Conservation (phyloP, 2,888 invertebrate species). For the Latrodectus hesperus region DNA sequence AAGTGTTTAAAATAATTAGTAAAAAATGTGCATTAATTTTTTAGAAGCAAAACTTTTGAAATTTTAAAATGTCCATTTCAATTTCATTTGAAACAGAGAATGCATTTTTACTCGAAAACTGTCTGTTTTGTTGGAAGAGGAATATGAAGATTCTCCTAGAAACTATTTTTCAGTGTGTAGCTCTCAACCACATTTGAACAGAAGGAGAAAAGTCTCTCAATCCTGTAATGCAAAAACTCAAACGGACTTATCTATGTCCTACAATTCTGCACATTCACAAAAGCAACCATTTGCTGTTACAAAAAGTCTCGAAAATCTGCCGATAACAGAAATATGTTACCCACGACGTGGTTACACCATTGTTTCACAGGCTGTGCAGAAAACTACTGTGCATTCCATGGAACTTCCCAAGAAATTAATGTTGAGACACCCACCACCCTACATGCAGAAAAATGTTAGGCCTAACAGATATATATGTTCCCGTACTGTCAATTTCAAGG, state of each 20-base stretch:
- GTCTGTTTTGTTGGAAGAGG: conserved; percentile 64
- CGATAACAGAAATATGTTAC: conserved; percentile 27
- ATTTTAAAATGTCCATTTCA: conserved; percentile 21
- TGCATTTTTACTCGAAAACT: conserved; percentile 60
- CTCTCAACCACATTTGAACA: conserved; percentile 40
- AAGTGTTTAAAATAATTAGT: background rate
- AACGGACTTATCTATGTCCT: conserved; percentile 52
- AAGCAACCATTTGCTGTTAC: background rate
- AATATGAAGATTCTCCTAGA: conserved; percentile 56
- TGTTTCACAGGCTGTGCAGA: conserved; percentile 50
- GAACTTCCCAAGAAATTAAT: conserved; percentile 54
- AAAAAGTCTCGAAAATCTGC: conserved; percentile 16
- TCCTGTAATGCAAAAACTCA: conserved; percentile 60
- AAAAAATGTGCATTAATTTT: background rate
- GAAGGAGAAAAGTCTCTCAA: conserved; percentile 32
- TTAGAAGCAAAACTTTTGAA: background rate
- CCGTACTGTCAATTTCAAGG: conserved; percentile 21
- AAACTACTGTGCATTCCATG: conserved; percentile 46
- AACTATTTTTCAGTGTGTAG: conserved; percentile 54
- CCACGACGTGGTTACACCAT: conserved; percentile 40
- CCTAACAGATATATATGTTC: conserved; percentile 9
- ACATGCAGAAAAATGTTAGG: conserved; percentile 33
- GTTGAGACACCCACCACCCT: conserved; percentile 58
- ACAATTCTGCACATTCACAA: conserved; percentile 5
- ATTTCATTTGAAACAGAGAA: conserved; percentile 62